phyloP scores from a whole-genome alignment of 2,888 invertebrate genomes.

The Agrotis segetum region DNA sequence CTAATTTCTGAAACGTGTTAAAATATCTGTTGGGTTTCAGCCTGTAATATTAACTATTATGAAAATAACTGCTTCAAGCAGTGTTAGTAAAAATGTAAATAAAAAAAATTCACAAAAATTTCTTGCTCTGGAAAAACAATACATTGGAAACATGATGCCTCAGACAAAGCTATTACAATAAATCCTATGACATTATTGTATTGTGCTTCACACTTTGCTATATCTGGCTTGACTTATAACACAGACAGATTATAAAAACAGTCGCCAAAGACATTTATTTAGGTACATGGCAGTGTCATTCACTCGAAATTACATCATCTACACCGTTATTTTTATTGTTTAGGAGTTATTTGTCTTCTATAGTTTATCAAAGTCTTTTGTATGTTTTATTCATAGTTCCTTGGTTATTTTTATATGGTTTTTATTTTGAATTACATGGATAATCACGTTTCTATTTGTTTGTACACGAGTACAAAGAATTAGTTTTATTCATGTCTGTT shows the following conservation, averaged over 20 bases:
- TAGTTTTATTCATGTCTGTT: background rate
- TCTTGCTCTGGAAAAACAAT: no score
- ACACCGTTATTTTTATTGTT: conserved; percentile 32
- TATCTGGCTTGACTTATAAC: conserved; percentile 19
- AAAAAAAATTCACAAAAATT: no score
- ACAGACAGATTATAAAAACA: conserved; percentile 43
- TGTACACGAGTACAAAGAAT: no score
- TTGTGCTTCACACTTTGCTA: background rate
- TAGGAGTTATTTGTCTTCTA: conserved; percentile 5
- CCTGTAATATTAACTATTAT: no score
- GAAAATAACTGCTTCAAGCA: no score
- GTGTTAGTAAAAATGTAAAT: no score
- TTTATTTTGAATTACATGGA: no score
- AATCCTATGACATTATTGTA: background rate
- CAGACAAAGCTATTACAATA: background rate
- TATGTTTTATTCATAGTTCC: conserved; percentile 1
- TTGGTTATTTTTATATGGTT: background rate
- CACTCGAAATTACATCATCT: conserved; percentile 36
- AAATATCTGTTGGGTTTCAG: no score
- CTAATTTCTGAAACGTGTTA: no score
- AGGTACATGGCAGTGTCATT: conserved; percentile 36
- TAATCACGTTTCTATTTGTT: background rate
- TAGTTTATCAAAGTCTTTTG: background rate
- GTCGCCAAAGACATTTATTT: conserved; percentile 5
- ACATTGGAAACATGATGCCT: background rate